A percentile compares a stretch with the other conserved stretches of the same genome.
These are phyloP conservation scores for Paedocypris micromegethes DNA, from an alignment of 2,797 vertebrate species.

Conservation along the genomic window DNA sequence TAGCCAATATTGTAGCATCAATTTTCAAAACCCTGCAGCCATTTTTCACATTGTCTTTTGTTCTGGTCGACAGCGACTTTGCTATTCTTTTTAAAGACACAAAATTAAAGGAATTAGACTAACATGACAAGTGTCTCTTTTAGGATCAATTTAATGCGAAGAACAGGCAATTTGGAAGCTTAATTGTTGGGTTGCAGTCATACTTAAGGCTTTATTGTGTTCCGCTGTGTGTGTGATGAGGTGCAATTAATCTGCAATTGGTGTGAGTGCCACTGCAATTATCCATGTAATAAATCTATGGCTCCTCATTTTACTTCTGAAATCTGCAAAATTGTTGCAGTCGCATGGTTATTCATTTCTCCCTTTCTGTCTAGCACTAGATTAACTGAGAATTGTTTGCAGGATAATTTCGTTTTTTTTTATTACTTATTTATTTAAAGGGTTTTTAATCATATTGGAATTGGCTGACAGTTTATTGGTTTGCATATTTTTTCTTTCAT, in stretches of 20 bases:
- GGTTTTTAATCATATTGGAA: too few relatives aligned
- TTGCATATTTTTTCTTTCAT: too few relatives aligned
- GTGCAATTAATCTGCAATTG: constrained; percentile 8
- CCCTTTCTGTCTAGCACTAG: not conserved
- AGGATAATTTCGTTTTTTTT: too few relatives aligned
- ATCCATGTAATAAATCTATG: constrained; percentile 21
- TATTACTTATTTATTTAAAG: too few relatives aligned
- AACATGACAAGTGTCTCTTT: not conserved
- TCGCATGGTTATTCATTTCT: constrained; percentile 7
- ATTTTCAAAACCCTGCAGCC: too few relatives aligned
- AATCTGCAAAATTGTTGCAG: not conserved
- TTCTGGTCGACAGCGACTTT: too few relatives aligned
- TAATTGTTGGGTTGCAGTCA: not conserved
- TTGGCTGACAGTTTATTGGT: too few relatives aligned
- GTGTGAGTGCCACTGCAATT: constrained; percentile 20
- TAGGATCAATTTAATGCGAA: constrained; percentile 12
- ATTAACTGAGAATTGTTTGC: constrained; percentile 3
- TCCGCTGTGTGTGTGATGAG: constrained; percentile 1
- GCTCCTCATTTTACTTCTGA: constrained; percentile 1
- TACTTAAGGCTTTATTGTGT: not conserved
- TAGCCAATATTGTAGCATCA: too few relatives aligned
- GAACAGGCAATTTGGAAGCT: constrained; percentile 7
- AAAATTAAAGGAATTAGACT: not conserved
- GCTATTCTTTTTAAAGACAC: not conserved
- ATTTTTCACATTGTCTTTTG: too few relatives aligned